A percentile compares a stretch with the other conserved stretches of the same genome.
Conservation (phyloP, 2,113 vertebrate genomes). For the Centrocercus urophasianus region DNA sequence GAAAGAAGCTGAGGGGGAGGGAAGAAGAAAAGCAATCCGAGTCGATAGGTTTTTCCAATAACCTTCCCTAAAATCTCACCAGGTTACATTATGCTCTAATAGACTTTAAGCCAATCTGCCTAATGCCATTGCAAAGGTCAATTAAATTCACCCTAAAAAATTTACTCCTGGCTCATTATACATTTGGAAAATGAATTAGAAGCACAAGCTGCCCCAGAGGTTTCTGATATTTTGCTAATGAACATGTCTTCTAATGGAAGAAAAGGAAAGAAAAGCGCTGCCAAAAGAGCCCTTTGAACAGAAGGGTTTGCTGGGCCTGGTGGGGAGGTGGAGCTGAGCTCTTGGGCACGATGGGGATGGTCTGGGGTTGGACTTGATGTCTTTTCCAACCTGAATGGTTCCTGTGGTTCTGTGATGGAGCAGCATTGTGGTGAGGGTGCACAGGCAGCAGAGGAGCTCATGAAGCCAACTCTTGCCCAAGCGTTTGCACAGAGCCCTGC, state of each 20-base stretch:
- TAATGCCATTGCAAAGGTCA: constrained; percentile 85
- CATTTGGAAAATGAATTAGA: constrained; percentile 84
- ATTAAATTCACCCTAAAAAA: constrained; percentile 88
- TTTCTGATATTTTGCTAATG: constrained; percentile 84
- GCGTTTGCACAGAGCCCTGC: not conserved
- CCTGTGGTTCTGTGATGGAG: not conserved
- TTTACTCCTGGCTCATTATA: constrained; percentile 84
- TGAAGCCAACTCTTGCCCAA: not conserved
- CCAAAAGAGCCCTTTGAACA: not conserved
- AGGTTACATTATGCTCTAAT: constrained; percentile 80
- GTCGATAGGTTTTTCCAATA: constrained; percentile 65
- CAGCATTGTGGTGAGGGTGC: accelerated
- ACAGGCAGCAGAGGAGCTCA: not conserved
- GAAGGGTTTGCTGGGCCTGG: not conserved
- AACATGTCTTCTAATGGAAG: constrained; percentile 72
- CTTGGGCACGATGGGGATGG: too few species aligned
- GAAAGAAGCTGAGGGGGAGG: constrained; percentile 15
- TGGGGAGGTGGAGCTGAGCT: not conserved
- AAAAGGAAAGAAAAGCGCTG: not conserved
- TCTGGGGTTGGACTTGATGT: too few species aligned
- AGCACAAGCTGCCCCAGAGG: constrained; percentile 81
- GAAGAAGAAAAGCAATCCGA: not conserved
- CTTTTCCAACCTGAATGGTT: too few species aligned
- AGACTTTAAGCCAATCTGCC: constrained; percentile 82
- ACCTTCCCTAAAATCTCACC: constrained; percentile 77